Evolutionary conservation across 2,888 invertebrate genomes (phyloP).

Genomic region (Autographa pulchrina): DNA sequence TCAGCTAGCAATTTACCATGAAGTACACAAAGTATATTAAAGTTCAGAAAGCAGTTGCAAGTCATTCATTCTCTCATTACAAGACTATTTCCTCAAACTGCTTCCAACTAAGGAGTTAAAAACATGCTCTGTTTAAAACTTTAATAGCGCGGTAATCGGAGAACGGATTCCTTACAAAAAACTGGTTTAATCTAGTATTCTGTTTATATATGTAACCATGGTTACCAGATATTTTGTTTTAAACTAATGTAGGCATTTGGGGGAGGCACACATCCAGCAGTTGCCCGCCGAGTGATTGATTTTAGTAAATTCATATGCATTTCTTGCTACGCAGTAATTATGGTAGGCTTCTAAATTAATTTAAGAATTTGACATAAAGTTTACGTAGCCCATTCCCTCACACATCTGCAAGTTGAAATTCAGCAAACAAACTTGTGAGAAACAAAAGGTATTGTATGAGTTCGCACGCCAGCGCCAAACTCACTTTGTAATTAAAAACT

Average conservation of each 20-base stretch:
- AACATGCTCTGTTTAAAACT: slow-evolving; percentile 38
- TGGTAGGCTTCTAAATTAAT: not conserved
- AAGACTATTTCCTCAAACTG: slow-evolving; percentile 37
- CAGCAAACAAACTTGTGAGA: slow-evolving; percentile 42
- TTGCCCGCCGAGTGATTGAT: too few species aligned
- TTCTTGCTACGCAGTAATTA: too few species aligned
- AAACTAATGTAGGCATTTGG: too few species aligned
- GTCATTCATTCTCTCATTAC: slow-evolving; percentile 37
- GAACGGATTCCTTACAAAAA: slow-evolving; percentile 7
- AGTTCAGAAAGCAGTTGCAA: slow-evolving; percentile 12
- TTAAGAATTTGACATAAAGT: not conserved
- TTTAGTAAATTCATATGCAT: too few species aligned
- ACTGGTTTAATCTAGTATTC: not conserved
- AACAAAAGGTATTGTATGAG: slow-evolving; percentile 47
- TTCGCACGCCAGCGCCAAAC: slow-evolving; percentile 25
- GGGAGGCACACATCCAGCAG: too few species aligned
- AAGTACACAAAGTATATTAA: slow-evolving; percentile 7
- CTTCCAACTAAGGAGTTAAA: slow-evolving; percentile 35
- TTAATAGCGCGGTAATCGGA: slow-evolving; percentile 32
- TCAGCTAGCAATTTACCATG: slow-evolving; percentile 5
- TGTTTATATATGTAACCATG: not conserved
- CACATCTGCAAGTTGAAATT: slow-evolving; percentile 36
- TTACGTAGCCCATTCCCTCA: slow-evolving; percentile 3
- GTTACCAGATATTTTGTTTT: not conserved
- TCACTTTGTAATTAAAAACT: slow-evolving; percentile 56